A percentile compares a stretch with the other conserved stretches of the same genome.
Conservation (phyloP, 2,888 invertebrate species). For the Rhimphoctona megacephalus region DNA sequence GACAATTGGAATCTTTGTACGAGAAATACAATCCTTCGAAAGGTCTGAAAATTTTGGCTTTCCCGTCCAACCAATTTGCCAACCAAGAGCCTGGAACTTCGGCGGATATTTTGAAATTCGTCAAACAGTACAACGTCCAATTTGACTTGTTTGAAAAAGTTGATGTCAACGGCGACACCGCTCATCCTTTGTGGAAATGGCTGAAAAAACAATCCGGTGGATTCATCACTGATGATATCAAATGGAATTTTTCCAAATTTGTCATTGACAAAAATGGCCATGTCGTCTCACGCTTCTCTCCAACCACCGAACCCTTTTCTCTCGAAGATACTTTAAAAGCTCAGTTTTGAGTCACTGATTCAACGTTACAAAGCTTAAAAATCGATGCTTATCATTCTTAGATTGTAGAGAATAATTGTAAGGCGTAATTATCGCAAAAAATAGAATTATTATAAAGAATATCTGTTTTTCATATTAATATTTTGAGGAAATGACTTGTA, state of each 20-base stretch:
- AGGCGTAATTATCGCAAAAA: not conserved
- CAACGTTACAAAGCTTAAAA: not conserved
- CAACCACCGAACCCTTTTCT: slow-evolving; percentile 85
- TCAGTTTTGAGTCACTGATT: slow-evolving; percentile 79
- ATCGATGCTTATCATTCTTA: not conserved
- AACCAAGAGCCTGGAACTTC: slow-evolving; percentile 83
- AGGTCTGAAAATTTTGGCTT: slow-evolving; percentile 88
- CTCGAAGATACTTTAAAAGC: slow-evolving; percentile 85
- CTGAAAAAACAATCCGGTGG: slow-evolving; percentile 80
- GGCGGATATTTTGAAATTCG: slow-evolving; percentile 65
- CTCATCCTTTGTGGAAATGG: slow-evolving; percentile 85
- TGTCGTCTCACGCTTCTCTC: slow-evolving; percentile 88
- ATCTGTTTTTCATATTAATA: not conserved
- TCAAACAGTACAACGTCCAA: slow-evolving; percentile 63
- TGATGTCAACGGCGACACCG: slow-evolving; percentile 83
- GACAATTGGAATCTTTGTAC: slow-evolving; percentile 91
- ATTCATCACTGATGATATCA: slow-evolving; percentile 88
- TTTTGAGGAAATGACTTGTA: not conserved
- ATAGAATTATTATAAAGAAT: not conserved
- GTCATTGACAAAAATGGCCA: slow-evolving; percentile 90
- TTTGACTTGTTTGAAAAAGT: slow-evolving; percentile 71
- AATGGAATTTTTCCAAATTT: slow-evolving; percentile 96
- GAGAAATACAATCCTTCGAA: slow-evolving; percentile 90
- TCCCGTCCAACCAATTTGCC: slow-evolving; percentile 90
- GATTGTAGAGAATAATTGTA: not conserved